Percentiles rank a stretch among this genome's conserved stretches.
These are phyloP conservation scores for Syngnathus rostellatus DNA, from an alignment of 2,797 vertebrate species.

Conservation along the genomic window DNA sequence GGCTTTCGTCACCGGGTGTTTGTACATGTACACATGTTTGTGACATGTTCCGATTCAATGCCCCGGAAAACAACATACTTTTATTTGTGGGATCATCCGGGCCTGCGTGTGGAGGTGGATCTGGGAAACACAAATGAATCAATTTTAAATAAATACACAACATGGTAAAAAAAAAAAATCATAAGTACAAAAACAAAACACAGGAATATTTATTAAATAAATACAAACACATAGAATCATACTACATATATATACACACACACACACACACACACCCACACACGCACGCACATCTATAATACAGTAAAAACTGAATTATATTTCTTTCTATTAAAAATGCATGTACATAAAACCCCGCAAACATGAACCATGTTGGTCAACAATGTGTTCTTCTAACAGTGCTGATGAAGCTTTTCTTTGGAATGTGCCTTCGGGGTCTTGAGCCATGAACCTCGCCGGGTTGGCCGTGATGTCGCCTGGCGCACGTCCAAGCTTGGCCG, in stretches of 20 bases:
- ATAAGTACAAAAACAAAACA: neutral
- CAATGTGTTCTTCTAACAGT: neutral
- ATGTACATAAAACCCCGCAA: neutral
- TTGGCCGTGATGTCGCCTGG: conserved; percentile 29
- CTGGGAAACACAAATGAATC: neutral
- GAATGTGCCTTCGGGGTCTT: neutral
- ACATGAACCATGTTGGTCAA: neutral
- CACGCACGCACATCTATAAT: neutral
- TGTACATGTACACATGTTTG: neutral
- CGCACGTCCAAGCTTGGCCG: conserved; percentile 41
- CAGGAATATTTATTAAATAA: neutral
- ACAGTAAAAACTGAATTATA: too few species aligned
- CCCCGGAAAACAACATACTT: neutral
- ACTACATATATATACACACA: neutral
- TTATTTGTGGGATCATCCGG: neutral
- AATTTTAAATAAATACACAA: neutral
- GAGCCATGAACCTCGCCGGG: neutral
- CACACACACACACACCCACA: neutral
- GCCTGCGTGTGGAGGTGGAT: neutral
- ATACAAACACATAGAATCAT: neutral
- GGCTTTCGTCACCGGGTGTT: neutral
- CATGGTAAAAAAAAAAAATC: too few species aligned
- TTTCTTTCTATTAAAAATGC: neutral
- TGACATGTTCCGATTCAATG: neutral
- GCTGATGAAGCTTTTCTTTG: conserved; percentile 2